A percentile compares a stretch with the other conserved stretches of the same genome.
Evolutionary conservation across 2,113 vertebrate genomes (phyloP).

Genomic region (Poeciliopsis turrubarensis): DNA sequence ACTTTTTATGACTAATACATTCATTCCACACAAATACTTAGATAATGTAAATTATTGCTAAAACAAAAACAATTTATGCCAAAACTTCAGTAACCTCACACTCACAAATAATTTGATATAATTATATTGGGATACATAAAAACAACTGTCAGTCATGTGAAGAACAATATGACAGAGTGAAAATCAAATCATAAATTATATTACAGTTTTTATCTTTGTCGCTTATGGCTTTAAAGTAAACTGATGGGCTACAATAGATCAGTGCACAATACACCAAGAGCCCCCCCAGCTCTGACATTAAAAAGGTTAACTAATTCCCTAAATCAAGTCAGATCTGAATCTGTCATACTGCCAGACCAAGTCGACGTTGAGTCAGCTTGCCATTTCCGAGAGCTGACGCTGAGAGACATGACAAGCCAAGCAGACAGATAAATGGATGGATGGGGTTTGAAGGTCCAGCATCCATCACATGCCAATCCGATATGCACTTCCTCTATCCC

Average conservation of each 20-base stretch:
- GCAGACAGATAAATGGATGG: slow-evolving; percentile 59
- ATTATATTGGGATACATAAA: slow-evolving; percentile 25
- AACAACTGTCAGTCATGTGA: slow-evolving; percentile 34
- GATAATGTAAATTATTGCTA: slow-evolving; percentile 52
- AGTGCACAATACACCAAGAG: slow-evolving; percentile 55
- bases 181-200: slow-evolving; percentile 63
- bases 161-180: slow-evolving; percentile 2
- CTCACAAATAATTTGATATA: slow-evolving; percentile 34
- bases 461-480: slow-evolving; percentile 61
- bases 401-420: slow-evolving; percentile 57
- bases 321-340: slow-evolving; percentile 76
- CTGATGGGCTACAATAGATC: slow-evolving; percentile 51
- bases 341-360: slow-evolving; percentile 65
- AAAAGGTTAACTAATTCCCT: slow-evolving; percentile 83
- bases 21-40: slow-evolving; percentile 33
- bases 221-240: slow-evolving; percentile 62
- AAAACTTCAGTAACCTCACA: slow-evolving; percentile 22
- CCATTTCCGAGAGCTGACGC: slow-evolving; percentile 56
- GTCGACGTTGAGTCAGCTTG: slow-evolving; percentile 53
- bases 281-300: slow-evolving; percentile 64
- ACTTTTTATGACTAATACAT: slow-evolving; percentile 30
- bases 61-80: slow-evolving; percentile 35
- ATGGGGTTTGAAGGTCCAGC: slow-evolving; percentile 66
- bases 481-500: slow-evolving; percentile 29
- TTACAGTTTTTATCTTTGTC: slow-evolving; percentile 11